phyloP scores from a whole-genome alignment of 2,888 invertebrate genomes.

The Amaurobius ferox region DNA sequence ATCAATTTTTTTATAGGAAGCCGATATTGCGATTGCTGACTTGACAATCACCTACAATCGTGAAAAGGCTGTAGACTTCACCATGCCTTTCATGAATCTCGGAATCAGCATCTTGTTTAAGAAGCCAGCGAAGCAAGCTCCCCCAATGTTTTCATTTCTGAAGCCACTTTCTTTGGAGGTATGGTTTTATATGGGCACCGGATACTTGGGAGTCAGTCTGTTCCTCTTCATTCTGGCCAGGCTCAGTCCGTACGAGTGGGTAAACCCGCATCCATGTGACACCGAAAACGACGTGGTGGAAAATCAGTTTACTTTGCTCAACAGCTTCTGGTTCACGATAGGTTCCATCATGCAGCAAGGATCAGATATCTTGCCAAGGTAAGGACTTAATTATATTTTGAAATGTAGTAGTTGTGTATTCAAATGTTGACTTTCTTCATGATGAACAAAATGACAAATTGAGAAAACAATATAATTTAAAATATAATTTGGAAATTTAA shows the following conservation, averaged over 20 bases:
- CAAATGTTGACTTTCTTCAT: too few relatives aligned
- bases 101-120: slow-evolving; percentile 81
- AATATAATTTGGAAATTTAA: too few relatives aligned
- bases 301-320: slow-evolving; percentile 78
- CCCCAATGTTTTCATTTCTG: slow-evolving; percentile 81
- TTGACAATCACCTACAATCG: slow-evolving; percentile 97
- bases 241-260: slow-evolving; percentile 79
- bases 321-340: slow-evolving; percentile 80
- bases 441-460: too few relatives aligned
- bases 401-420: neutral
- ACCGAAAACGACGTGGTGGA: slow-evolving; percentile 77
- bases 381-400: neutral
- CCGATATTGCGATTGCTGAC: slow-evolving; percentile 97
- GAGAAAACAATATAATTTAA: too few relatives aligned
- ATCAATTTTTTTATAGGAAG: slow-evolving; percentile 83
- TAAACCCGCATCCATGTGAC: slow-evolving; percentile 78
- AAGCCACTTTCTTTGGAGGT: slow-evolving; percentile 80
- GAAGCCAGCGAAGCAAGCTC: slow-evolving; percentile 79
- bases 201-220: slow-evolving; percentile 74
- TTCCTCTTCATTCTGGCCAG: slow-evolving; percentile 86
- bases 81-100: slow-evolving; percentile 99
- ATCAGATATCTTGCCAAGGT: slow-evolving; percentile 65
- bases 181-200: slow-evolving; percentile 75
- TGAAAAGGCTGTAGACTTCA: slow-evolving; percentile 94
- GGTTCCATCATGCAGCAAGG: slow-evolving; percentile 77